These are phyloP conservation scores for Syrphus vitripennis DNA, from an alignment of 2,888 invertebrate genomes.

Conservation along the genomic window DNA sequence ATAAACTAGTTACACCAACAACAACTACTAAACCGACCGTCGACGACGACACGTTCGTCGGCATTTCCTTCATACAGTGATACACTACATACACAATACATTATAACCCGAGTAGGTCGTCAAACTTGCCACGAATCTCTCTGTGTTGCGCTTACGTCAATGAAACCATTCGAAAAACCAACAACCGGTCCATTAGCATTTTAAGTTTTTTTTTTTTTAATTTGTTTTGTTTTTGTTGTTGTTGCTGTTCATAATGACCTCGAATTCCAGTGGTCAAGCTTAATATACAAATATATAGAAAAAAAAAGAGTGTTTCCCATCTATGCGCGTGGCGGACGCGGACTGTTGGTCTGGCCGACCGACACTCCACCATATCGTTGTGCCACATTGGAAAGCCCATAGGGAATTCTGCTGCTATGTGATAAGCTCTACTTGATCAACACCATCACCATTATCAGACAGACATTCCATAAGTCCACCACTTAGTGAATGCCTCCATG, in stretches of 20 bases:
- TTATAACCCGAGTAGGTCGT: conserved; percentile 43
- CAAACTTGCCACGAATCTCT: conserved; percentile 63
- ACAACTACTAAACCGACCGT: neutral
- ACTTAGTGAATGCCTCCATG: neutral
- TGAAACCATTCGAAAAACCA: conserved; percentile 58
- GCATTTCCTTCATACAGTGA: neutral
- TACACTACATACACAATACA: neutral
- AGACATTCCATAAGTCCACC: neutral
- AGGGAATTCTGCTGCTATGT: neutral
- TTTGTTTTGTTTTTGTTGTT: neutral
- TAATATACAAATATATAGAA: neutral
- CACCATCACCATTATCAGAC: neutral
- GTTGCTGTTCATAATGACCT: conserved; percentile 56
- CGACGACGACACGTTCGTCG: neutral
- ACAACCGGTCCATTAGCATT: conserved; percentile 67
- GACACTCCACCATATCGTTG: neutral
- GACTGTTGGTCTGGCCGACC: neutral
- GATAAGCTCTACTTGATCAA: conserved; percentile 17
- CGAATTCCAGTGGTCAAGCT: conserved; percentile 60
- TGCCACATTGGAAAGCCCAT: conserved; percentile 40
- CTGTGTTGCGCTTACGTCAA: conserved; percentile 53
- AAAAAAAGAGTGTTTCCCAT: conserved; percentile 37
- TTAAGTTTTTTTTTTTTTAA: conserved; percentile 34
- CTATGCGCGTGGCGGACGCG: neutral
- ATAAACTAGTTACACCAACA: neutral